Percentiles rank a stretch among this genome's conserved stretches.
phyloP scores from a whole-genome alignment of 2,113 vertebrate genomes.

The Atrichornis clamosus region DNA sequence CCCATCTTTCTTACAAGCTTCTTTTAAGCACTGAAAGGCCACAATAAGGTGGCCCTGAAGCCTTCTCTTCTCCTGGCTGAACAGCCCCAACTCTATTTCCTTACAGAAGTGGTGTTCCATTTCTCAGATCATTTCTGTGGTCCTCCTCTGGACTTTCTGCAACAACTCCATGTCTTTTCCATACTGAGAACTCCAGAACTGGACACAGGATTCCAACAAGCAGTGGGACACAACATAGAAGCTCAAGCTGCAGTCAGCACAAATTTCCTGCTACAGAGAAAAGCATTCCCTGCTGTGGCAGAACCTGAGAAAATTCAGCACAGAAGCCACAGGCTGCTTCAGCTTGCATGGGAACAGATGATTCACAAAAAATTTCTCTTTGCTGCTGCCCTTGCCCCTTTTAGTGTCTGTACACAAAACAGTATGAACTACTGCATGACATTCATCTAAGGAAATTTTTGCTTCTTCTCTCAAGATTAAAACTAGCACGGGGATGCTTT shows the following conservation, averaged over 20 bases:
- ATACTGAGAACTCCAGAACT: not conserved
- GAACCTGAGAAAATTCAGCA: not conserved
- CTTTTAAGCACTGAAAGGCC: not conserved
- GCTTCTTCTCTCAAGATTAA: not conserved
- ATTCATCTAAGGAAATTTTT: not conserved
- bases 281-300: not conserved
- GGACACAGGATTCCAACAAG: accelerated
- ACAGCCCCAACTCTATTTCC: not conserved
- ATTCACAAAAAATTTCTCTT: accelerated
- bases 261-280: not conserved
- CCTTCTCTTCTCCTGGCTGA: not conserved
- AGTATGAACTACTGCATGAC: not conserved
- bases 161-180: not conserved
- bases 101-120: not conserved
- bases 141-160: not conserved
- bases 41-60: not conserved
- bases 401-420: not conserved
- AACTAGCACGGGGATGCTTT: not conserved
- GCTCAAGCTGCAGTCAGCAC: not conserved
- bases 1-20: not conserved
- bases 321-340: not conserved
- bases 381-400: not conserved
- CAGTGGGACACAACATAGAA: not conserved
- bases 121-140: not conserved
- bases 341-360: not conserved